These are phyloP conservation scores for Formica aserva DNA, from an alignment of 2,888 invertebrate genomes.

Conservation along the genomic window DNA sequence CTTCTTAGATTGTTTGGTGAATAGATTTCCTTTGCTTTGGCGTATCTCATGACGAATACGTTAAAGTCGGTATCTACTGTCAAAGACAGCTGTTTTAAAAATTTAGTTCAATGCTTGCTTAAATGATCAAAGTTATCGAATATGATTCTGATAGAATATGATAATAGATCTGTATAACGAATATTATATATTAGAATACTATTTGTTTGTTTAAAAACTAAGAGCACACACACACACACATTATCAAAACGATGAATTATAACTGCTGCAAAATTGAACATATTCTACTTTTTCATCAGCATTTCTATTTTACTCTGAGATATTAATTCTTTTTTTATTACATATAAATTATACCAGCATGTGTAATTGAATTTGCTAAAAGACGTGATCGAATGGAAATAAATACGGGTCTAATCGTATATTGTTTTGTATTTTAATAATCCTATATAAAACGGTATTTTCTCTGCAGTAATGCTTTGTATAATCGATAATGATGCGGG, in stretches of 20 bases:
- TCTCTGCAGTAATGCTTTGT: background rate
- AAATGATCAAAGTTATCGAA: background rate
- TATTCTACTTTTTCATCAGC: background rate
- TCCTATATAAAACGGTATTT: background rate
- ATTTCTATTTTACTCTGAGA: background rate
- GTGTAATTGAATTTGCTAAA: constrained; percentile 16
- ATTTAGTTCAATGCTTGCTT: background rate
- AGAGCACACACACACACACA: background rate
- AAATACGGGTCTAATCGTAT: constrained; percentile 13
- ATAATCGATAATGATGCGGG: background rate
- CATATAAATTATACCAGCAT: background rate
- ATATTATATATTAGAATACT: background rate
- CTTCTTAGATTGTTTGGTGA: constrained; percentile 6
- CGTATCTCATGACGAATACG: background rate
- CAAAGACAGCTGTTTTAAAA: constrained; percentile 5
- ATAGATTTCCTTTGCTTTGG: constrained; percentile 10
- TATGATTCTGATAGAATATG: background rate
- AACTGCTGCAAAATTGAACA: background rate
- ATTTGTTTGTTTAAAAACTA: background rate
- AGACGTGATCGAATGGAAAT: background rate
- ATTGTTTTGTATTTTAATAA: constrained; percentile 16
- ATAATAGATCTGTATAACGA: background rate
- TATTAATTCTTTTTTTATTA: constrained; percentile 16
- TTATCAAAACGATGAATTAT: background rate
- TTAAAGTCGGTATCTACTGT: constrained; percentile 1